Evolutionary conservation across 2,113 vertebrate genomes (phyloP).

Genomic region (Alaudala cheleensis): DNA sequence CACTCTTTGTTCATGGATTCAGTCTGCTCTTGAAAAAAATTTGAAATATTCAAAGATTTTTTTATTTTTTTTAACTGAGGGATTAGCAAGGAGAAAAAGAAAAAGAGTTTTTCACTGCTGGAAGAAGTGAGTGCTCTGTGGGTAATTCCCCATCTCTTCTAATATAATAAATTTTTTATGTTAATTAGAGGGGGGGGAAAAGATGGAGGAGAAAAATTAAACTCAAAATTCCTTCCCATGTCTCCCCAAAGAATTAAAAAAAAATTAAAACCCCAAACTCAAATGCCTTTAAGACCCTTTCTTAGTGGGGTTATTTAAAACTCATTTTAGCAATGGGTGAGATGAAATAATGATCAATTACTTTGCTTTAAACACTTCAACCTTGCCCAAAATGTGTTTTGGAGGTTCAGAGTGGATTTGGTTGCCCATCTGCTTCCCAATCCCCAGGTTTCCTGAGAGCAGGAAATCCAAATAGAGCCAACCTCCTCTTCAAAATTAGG

Average conservation of each 20-base stretch:
- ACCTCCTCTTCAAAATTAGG: not conserved
- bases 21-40: not conserved
- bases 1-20: not conserved
- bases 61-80: not conserved
- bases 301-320: not conserved
- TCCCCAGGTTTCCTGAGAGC: not conserved
- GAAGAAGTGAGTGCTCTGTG: not conserved
- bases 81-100: not conserved
- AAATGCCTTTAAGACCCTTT: not conserved
- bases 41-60: not conserved
- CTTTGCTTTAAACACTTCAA: not conserved
- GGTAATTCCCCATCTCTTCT: not conserved
- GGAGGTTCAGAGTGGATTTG: not conserved
- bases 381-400: not conserved
- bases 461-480: not conserved
- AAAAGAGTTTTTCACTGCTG: not conserved
- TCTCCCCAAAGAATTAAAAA: not conserved
- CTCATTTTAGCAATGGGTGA: not conserved
- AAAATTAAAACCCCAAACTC: not conserved
- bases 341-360: not conserved
- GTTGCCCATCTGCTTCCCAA: constrained; percentile 26
- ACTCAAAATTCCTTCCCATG: not conserved
- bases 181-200: not conserved
- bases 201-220: not conserved
- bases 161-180: not conserved